A percentile compares a stretch with the other conserved stretches of the same genome.
These are phyloP conservation scores for Plebejus melissa DNA, from an alignment of 2,888 invertebrate genomes.

Conservation along the genomic window DNA sequence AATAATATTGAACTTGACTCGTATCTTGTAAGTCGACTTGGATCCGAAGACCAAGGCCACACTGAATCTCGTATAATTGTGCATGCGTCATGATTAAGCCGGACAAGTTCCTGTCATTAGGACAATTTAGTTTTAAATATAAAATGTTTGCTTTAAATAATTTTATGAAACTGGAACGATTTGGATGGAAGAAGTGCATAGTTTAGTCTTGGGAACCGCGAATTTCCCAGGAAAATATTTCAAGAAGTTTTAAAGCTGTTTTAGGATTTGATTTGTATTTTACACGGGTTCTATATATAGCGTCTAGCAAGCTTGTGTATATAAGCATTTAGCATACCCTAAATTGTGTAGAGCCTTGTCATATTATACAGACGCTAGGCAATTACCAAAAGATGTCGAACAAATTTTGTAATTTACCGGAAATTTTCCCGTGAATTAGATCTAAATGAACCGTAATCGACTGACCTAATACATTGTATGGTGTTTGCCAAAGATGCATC, in stretches of 20 bases:
- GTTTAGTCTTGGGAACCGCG: too few relatives aligned
- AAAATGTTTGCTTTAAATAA: not conserved
- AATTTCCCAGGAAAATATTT: not conserved
- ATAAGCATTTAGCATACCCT: too few relatives aligned
- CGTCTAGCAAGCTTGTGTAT: not conserved
- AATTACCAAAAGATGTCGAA: not conserved
- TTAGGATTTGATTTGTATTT: not conserved
- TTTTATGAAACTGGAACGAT: not conserved
- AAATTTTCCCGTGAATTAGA: not conserved
- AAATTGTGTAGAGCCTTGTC: too few relatives aligned
- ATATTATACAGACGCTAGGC: too few relatives aligned
- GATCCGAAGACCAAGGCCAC: not conserved
- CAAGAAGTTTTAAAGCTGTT: not conserved
- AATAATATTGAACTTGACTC: conserved; percentile 23
- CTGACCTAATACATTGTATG: not conserved
- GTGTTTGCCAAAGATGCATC: conserved; percentile 1
- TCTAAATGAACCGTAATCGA: not conserved
- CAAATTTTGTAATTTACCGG: not conserved
- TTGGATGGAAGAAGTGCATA: not conserved
- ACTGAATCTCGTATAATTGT: not conserved
- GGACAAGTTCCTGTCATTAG: not conserved
- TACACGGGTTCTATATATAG: not conserved
- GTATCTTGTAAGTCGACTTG: not conserved
- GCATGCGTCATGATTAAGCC: not conserved
- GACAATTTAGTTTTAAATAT: not conserved